phyloP scores from a whole-genome alignment of 2,797 vertebrate species.

The Betta splendens region DNA sequence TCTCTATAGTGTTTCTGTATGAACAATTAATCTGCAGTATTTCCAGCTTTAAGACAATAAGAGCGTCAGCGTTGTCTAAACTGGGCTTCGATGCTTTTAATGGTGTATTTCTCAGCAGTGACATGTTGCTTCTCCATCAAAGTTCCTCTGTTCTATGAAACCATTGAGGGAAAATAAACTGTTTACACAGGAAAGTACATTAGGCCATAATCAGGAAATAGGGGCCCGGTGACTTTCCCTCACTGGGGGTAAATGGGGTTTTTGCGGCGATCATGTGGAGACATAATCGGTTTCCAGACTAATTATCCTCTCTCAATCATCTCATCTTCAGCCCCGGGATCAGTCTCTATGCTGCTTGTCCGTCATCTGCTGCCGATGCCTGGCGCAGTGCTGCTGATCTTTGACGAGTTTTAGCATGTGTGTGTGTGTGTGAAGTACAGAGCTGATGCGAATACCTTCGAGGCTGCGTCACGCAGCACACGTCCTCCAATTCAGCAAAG shows the following conservation, averaged over 20 bases:
- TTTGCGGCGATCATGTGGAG: neutral
- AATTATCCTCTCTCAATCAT: neutral
- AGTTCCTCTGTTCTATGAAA: slow-evolving; percentile 5
- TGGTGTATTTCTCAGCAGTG: neutral
- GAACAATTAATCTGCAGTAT: neutral
- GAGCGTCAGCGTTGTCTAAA: neutral
- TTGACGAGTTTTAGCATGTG: slow-evolving; percentile 64
- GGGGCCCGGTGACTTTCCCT: slow-evolving; percentile 15
- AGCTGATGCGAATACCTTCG: slow-evolving; percentile 52
- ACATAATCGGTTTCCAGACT: neutral
- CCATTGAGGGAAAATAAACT: slow-evolving; percentile 32
- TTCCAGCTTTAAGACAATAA: neutral
- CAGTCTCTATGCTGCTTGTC: neutral
- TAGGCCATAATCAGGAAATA: slow-evolving; percentile 34
- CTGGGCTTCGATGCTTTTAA: neutral
- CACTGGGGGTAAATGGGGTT: slow-evolving; percentile 2
- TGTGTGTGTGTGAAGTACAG: slow-evolving; percentile 5
- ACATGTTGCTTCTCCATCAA: neutral
- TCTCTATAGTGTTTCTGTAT: neutral
- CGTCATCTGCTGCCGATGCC: slow-evolving; percentile 1
- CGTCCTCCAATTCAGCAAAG: neutral
- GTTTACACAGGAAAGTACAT: slow-evolving; percentile 25
- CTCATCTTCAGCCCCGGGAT: neutral
- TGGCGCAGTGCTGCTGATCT: slow-evolving; percentile 5
- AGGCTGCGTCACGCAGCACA: slow-evolving; percentile 39